Conservation (phyloP, 30 jellyfish, hydroid and myxozoan genomes). For the Cassiopea xamachana region DNA sequence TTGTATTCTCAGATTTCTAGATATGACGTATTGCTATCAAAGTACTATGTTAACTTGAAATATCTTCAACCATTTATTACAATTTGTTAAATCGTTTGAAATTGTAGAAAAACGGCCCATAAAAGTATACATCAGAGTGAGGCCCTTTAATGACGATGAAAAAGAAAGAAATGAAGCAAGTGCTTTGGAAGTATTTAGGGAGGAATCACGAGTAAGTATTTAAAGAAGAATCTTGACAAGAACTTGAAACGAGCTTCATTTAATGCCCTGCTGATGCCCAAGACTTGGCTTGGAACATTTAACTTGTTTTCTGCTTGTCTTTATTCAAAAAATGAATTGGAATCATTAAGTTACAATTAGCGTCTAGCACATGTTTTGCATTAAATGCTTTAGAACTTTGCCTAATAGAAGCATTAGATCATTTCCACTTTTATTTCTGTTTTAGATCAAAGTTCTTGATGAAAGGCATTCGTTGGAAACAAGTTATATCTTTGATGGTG, state of each 20-base stretch:
- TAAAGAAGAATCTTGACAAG: too few species aligned
- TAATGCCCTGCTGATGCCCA: too few species aligned
- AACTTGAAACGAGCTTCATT: too few species aligned
- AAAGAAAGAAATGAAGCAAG: conserved; percentile 82
- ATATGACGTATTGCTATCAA: too few species aligned
- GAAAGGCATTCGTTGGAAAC: conserved; percentile 95
- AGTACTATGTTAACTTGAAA: too few species aligned
- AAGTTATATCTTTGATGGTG: conserved; percentile 95
- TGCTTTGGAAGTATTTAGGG: conserved; percentile 88
- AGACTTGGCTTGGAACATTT: too few species aligned
- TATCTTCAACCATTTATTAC: neutral
- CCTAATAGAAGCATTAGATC: neutral
- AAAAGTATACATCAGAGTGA: conserved; percentile 91
- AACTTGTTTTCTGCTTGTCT: too few species aligned
- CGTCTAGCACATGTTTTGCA: too few species aligned
- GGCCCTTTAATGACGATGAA: conserved; percentile 95
- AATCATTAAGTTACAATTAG: too few species aligned
- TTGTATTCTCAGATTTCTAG: too few species aligned
- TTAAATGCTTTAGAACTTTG: too few species aligned
- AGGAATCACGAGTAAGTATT: conserved; percentile 81
- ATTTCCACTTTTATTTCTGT: neutral
- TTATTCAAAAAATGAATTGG: too few species aligned
- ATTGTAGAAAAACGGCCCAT: conserved; percentile 76
- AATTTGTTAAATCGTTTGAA: neutral
- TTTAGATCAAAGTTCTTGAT: conserved; percentile 91